Evolutionary conservation across 2,888 invertebrate species (phyloP).

Genomic region (Epinotia brunnichana): DNA sequence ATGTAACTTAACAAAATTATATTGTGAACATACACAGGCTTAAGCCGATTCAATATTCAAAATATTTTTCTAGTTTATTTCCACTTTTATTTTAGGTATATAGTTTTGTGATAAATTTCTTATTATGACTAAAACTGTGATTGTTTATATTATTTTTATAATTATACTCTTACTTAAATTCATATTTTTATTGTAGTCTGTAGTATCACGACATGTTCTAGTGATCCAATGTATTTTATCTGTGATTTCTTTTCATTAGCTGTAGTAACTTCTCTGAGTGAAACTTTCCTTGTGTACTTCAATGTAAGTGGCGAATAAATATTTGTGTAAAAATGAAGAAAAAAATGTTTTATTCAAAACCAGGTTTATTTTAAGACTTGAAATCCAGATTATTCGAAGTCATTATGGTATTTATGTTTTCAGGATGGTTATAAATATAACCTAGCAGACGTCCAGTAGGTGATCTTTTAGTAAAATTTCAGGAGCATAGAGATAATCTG

Average conservation of each 20-base stretch:
- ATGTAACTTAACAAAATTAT: slow-evolving; percentile 52
- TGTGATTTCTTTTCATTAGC: slow-evolving; percentile 78
- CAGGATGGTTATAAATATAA: no score
- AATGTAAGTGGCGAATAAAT: slow-evolving; percentile 76
- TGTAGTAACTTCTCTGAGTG: slow-evolving; percentile 64
- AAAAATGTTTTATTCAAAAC: slow-evolving; percentile 40
- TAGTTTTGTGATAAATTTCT: slow-evolving; percentile 70
- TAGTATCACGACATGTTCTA: slow-evolving; percentile 37
- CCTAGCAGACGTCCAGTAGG: no score
- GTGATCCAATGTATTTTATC: slow-evolving; percentile 72
- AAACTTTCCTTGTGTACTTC: slow-evolving; percentile 73
- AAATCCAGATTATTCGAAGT: no score
- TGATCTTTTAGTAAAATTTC: no score
- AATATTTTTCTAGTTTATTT: slow-evolving; percentile 51
- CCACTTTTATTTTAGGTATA: slow-evolving; percentile 55
- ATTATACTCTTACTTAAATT: slow-evolving; percentile 58
- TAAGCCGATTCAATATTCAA: slow-evolving; percentile 58
- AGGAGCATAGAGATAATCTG: no score
- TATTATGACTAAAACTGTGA: slow-evolving; percentile 74
- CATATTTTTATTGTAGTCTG: slow-evolving; percentile 46
- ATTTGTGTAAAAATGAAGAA: slow-evolving; percentile 69
- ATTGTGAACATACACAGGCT: slow-evolving; percentile 61
- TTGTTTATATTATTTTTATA: slow-evolving; percentile 61
- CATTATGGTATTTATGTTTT: no score
- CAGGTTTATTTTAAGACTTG: not conserved